A percentile compares a stretch with the other conserved stretches of the same genome.
Conservation (phyloP, 2,888 invertebrate genomes). For the Eurois occulta region DNA sequence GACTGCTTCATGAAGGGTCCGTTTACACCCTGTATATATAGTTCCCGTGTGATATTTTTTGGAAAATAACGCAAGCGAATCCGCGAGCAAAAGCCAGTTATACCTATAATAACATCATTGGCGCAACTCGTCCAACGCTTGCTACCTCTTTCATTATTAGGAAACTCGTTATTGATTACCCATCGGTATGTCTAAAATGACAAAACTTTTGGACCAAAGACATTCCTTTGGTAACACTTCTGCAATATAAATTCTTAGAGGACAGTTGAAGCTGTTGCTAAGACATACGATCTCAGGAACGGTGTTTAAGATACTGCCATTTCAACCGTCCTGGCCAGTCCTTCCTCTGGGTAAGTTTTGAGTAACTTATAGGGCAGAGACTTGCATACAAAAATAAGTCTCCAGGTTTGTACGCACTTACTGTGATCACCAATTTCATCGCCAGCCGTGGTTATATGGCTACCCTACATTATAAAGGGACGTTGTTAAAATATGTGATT, state of each 20-base stretch:
- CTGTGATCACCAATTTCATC: not conserved
- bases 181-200: not conserved
- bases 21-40: too few relatives aligned
- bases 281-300: not conserved
- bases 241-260: slow-evolving; percentile 20
- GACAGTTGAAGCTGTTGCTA: slow-evolving; percentile 4
- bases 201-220: slow-evolving; percentile 16
- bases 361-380: not conserved
- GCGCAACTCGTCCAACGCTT: slow-evolving; percentile 4
- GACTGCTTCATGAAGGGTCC: too few relatives aligned
- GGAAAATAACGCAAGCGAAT: not conserved
- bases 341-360: not conserved
- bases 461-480: too few relatives aligned
- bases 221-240: not conserved
- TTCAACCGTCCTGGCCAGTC: not conserved
- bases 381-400: not conserved
- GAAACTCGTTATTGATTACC: slow-evolving; percentile 28
- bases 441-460: not conserved
- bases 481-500: not conserved
- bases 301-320: not conserved
- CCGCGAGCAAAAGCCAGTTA: not conserved
- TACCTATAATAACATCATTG: slow-evolving; percentile 14
- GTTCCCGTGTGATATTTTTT: not conserved
- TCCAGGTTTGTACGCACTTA: not conserved
- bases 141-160: slow-evolving; percentile 20